A percentile compares a stretch with the other conserved stretches of the same genome.
Evolutionary conservation across 1,140 invertebrate species (phyloP).

Genomic region (Copidosoma floridanum): DNA sequence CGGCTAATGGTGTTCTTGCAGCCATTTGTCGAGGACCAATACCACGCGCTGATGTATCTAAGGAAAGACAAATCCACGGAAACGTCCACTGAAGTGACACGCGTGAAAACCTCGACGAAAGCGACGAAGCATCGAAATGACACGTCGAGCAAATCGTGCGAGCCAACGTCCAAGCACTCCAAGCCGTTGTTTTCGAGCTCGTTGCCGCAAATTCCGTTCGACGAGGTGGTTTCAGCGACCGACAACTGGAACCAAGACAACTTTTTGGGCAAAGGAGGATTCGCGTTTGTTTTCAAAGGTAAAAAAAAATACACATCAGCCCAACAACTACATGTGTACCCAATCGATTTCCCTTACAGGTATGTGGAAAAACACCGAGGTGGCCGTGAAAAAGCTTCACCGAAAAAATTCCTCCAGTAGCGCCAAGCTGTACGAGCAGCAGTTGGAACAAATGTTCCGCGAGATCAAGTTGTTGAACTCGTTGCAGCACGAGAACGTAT

Average conservation of each 20-base stretch:
- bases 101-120: no score
- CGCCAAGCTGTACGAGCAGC: conserved; percentile 36
- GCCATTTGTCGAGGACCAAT: not conserved
- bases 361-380: conserved; percentile 76
- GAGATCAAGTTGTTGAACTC: conserved; percentile 72
- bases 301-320: not conserved
- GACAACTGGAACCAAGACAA: conserved; percentile 67
- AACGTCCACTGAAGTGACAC: not conserved
- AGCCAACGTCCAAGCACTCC: not conserved
- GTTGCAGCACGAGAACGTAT: conserved; percentile 82
- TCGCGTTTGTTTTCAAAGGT: conserved; percentile 82
- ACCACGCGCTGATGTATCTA: not conserved
- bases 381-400: conserved; percentile 78
- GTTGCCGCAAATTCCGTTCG: not conserved
- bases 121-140: no score
- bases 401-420: conserved; percentile 37
- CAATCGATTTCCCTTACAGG: conserved; percentile 48
- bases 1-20: not conserved
- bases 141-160: not conserved
- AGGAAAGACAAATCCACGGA: not conserved
- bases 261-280: conserved; percentile 80
- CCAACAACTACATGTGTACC: no score
- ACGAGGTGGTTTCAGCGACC: conserved; percentile 71
- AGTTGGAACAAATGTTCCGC: conserved; percentile 65
- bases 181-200: not conserved